A percentile compares a stretch with the other conserved stretches of the same genome.
Conservation (phyloP, 2,888 invertebrate genomes). For the Ophioninae sp. region DNA sequence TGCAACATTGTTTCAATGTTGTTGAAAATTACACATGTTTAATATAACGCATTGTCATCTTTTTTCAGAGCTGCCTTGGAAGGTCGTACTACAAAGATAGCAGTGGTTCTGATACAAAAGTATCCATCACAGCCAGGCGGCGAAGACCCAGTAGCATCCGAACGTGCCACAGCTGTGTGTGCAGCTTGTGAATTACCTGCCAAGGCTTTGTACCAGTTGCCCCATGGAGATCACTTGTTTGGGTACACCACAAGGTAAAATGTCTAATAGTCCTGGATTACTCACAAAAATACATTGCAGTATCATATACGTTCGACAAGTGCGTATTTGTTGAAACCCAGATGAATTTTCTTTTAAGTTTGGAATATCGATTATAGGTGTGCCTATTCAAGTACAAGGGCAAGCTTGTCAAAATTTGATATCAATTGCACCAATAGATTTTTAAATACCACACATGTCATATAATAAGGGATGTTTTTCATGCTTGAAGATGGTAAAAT, state of each 20-base stretch:
- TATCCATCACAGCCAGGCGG: conserved; percentile 88
- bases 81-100: conserved; percentile 89
- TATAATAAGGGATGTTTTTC: neutral
- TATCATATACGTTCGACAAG: neutral
- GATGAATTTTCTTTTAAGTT: neutral
- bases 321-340: neutral
- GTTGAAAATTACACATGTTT: neutral
- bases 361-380: no score
- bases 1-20: neutral
- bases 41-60: neutral
- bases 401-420: neutral
- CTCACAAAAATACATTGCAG: neutral
- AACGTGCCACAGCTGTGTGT: conserved; percentile 95
- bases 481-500: neutral
- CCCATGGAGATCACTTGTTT: conserved; percentile 93
- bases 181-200: conserved; percentile 95
- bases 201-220: conserved; percentile 95
- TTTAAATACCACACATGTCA: neutral
- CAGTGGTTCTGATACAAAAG: conserved; percentile 95
- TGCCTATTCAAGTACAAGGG: no score
- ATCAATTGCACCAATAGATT: neutral
- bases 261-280: neutral
- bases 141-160: conserved; percentile 93
- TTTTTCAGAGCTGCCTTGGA: conserved; percentile 86
- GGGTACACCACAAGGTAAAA: conserved; percentile 85